Conservation (phyloP, 2,797 vertebrate species). For the Microctenopoma stevenorrisi region DNA sequence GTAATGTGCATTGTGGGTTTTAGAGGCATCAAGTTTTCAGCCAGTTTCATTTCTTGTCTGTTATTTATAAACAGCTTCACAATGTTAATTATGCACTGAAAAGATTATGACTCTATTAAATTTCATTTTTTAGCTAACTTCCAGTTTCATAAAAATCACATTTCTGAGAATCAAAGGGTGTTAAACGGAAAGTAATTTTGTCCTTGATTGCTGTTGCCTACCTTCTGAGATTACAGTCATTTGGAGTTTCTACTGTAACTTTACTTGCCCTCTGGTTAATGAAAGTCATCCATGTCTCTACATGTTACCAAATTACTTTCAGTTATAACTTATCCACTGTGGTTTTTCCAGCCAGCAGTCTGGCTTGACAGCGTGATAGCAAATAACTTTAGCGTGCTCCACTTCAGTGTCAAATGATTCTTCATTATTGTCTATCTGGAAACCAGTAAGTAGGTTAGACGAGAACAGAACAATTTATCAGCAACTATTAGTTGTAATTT, state of each 20-base stretch:
- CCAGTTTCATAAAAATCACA: conserved; percentile 25
- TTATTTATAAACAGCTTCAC: conserved; percentile 51
- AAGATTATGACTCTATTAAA: not conserved
- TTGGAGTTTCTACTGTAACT: conserved; percentile 20
- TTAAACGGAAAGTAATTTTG: conserved; percentile 11
- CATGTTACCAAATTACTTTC: conserved; percentile 43
- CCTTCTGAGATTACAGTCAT: conserved; percentile 19
- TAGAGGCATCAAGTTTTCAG: conserved; percentile 41
- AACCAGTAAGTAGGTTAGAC: conserved; percentile 78
- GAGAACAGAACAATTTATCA: conserved; percentile 77
- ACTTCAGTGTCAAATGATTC: conserved; percentile 73
- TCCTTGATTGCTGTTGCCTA: conserved; percentile 25
- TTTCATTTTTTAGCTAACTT: conserved; percentile 29
- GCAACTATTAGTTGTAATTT: conserved; percentile 76
- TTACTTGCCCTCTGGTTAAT: conserved; percentile 37
- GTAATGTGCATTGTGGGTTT: conserved; percentile 15
- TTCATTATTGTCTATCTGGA: conserved; percentile 79
- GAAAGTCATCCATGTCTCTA: conserved; percentile 33
- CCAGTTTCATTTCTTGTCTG: conserved; percentile 49
- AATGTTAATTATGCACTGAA: conserved; percentile 48
- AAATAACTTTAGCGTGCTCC: conserved; percentile 68
- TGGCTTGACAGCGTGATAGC: conserved; percentile 37
- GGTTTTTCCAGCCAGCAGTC: conserved; percentile 33
- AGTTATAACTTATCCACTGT: conserved; percentile 28
- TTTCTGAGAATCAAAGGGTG: conserved; percentile 4